Evolutionary conservation across 2,113 vertebrate species (phyloP).

Genomic region (Casuarius casuarius): DNA sequence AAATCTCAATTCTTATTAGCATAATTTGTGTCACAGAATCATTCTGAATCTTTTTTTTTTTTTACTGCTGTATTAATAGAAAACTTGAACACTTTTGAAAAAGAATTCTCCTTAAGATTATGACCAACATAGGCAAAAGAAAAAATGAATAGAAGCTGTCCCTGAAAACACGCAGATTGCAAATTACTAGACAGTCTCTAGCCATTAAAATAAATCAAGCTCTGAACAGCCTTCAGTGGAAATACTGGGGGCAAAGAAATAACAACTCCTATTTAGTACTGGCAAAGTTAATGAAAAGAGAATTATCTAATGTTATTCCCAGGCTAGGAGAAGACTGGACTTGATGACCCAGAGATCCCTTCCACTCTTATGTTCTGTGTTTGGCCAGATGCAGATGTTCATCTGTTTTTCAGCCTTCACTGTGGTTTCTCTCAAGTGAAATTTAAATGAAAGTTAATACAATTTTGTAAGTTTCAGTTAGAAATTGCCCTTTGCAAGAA

Average conservation of each 20-base stretch:
- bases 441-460: conserved; percentile 59
- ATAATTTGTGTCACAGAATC: neutral
- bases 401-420: conserved; percentile 39
- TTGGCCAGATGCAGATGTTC: conserved; percentile 54
- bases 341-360: conserved; percentile 69
- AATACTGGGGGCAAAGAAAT: conserved; percentile 64
- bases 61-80: neutral
- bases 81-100: neutral
- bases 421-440: conserved; percentile 64
- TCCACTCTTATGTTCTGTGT: conserved; percentile 36
- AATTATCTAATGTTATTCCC: conserved; percentile 67
- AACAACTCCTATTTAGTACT: conserved; percentile 63
- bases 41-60: neutral
- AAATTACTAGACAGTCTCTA: conserved; percentile 37
- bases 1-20: conserved; percentile 26
- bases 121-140: neutral
- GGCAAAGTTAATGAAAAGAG: conserved; percentile 59
- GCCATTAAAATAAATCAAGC: conserved; percentile 66
- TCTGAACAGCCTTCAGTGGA: conserved; percentile 47
- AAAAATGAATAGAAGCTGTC: conserved; percentile 38
- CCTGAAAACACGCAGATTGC: conserved; percentile 55
- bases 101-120: neutral
- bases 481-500: conserved; percentile 29
- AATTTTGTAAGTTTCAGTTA: conserved; percentile 45
- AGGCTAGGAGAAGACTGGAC: conserved; percentile 54